A percentile compares a stretch with the other conserved stretches of the same genome.
Conservation (phyloP, 2,797 vertebrate species). For the Silurus aristotelis region DNA sequence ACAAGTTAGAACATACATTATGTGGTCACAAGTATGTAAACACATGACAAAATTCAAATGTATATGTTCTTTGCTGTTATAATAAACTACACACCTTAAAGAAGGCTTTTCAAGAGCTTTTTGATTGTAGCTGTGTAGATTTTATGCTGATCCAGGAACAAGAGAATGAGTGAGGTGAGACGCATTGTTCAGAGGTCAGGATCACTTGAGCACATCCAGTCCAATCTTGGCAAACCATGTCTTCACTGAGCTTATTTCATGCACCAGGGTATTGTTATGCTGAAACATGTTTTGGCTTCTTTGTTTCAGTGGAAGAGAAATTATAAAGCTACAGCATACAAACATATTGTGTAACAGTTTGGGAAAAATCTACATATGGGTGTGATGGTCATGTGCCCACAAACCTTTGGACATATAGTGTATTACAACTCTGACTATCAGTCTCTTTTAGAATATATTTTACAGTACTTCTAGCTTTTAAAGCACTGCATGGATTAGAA, state of each 20-base stretch:
- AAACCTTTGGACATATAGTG: neutral
- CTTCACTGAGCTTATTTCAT: neutral
- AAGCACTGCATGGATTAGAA: neutral
- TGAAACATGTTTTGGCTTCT: neutral
- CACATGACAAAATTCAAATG: neutral
- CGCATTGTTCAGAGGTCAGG: neutral
- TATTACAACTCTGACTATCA: neutral
- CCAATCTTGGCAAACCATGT: neutral
- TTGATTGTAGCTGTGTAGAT: neutral
- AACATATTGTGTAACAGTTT: neutral
- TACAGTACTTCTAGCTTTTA: neutral
- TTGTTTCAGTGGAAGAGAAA: neutral
- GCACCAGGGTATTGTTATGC: neutral
- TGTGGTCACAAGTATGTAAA: neutral
- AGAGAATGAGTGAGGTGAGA: neutral
- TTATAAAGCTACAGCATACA: neutral
- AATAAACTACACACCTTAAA: neutral
- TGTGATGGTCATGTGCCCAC: neutral
- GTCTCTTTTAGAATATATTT: neutral
- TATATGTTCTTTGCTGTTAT: neutral
- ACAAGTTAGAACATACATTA: neutral
- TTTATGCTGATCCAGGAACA: neutral
- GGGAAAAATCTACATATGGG: neutral
- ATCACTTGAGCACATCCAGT: neutral
- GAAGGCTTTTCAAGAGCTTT: neutral